Evolutionary conservation across 2,888 invertebrate genomes (phyloP), one percentile per base, ranked within the genome.

Genomic region (Caenorhabditis plicata): DNA sequence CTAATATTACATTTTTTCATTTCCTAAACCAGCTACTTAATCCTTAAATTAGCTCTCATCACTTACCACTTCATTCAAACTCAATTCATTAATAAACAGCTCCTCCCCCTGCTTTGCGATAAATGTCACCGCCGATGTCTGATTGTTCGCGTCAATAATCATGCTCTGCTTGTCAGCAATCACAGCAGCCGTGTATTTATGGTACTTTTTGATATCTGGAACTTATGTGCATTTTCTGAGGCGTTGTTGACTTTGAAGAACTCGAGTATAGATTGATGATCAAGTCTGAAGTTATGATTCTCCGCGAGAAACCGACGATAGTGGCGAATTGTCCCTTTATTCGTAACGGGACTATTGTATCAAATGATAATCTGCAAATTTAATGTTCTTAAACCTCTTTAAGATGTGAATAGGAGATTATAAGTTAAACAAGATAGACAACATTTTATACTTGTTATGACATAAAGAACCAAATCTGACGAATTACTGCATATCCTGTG

Each of bases 31-130:
- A 25, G 7, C 4, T 7, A 3, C 15, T 36, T 25, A 15, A 19
- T 3, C 8, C 15, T 23, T 1, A n/a, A 1, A 26, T 13, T 26
- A 8, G 3, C 13, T 13, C 9, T 4, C 38, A 2, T 23, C 4
- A 17, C 39, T 13, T 20, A 58, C 57, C 8, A 52, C 40, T 48
- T 58, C 58, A 29, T 48, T 49, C n/a, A 58, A 58, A 33, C 25
- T 31, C 36, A 58, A 26, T 4, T 15, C n/a, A 5, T 44, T 58
- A 2, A 58, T 40, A 31, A 49, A 58, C 2, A 58, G 40, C 26
- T 58, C 44, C 15, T 40, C 27, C 2, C 26, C 35, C 36, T 53
- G 32, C 42, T 53, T 52, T n/a, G 58, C 52, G 15, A 58, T 48
- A 19, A 58, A 58, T 3, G 52, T 58, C 3, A 58, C 25, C 15